A percentile compares a stretch with the other conserved stretches of the same genome.
Conservation (phyloP, 2,113 vertebrate genomes). For the Tupaia tana region DNA sequence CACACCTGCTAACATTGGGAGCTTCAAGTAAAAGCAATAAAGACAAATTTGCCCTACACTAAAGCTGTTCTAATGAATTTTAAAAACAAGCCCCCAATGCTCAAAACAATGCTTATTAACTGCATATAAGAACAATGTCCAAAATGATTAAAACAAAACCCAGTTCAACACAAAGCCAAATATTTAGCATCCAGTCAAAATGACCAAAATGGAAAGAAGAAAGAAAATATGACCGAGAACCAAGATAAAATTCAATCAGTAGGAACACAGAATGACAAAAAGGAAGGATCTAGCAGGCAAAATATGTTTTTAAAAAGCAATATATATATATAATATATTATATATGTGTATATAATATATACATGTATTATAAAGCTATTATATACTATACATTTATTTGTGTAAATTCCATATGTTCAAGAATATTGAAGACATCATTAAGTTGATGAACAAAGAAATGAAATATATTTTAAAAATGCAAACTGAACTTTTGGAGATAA, state of each 20-base stretch:
- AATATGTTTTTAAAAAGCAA: background rate
- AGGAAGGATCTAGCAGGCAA: background rate
- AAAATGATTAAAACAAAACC: conserved; percentile 40
- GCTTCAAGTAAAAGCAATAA: background rate
- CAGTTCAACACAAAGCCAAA: background rate
- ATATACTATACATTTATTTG: background rate
- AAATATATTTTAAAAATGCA: background rate
- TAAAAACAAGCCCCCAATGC: background rate
- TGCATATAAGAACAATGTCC: background rate
- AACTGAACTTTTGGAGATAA: background rate
- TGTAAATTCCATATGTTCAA: background rate
- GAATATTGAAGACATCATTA: background rate
- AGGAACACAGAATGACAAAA: background rate
- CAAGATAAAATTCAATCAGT: background rate
- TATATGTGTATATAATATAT: too few relatives aligned
- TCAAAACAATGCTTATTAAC: background rate
- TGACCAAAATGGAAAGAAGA: background rate
- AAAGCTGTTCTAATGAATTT: background rate
- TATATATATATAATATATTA: background rate
- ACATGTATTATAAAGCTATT: too few relatives aligned
- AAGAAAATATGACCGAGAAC: background rate
- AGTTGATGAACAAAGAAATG: background rate
- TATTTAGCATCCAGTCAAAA: background rate
- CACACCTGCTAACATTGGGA: background rate
- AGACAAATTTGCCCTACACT: background rate